Percentiles rank a stretch among this genome's conserved stretches.
Evolutionary conservation across 2,797 vertebrate species (phyloP).

Genomic region (Chiloscyllium punctatum): DNA sequence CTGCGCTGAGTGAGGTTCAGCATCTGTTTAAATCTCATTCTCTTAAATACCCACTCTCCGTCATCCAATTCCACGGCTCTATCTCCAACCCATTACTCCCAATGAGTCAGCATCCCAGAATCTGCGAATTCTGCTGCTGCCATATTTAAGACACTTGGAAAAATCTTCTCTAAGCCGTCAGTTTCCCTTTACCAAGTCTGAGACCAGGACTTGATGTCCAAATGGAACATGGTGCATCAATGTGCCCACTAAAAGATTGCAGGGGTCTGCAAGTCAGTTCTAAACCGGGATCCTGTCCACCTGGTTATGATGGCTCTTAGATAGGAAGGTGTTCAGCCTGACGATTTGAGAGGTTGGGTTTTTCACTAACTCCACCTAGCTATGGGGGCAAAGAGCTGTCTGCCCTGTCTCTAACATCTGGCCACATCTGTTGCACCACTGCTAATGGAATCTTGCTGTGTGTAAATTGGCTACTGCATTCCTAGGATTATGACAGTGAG

Average conservation of each 20-base stretch:
- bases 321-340: neutral
- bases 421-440: neutral
- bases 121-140: neutral
- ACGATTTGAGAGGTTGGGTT: neutral
- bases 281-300: neutral
- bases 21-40: neutral
- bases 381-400: neutral
- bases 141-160: neutral
- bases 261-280: neutral
- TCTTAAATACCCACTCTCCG: neutral
- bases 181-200: too few species aligned
- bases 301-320: neutral
- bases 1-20: neutral
- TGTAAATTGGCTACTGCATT: neutral
- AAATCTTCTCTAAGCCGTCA: neutral
- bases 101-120: neutral
- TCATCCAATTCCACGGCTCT: neutral
- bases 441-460: neutral
- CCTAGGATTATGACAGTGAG: too few species aligned
- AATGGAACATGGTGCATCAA: neutral
- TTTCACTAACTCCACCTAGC: neutral
- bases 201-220: neutral
- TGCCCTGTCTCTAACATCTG: neutral
- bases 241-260: neutral
- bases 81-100: neutral